Evolutionary conservation across 1,140 invertebrate genomes (phyloP), one percentile per base, ranked within the genome.

Genomic region (Micrasema longulum): DNA sequence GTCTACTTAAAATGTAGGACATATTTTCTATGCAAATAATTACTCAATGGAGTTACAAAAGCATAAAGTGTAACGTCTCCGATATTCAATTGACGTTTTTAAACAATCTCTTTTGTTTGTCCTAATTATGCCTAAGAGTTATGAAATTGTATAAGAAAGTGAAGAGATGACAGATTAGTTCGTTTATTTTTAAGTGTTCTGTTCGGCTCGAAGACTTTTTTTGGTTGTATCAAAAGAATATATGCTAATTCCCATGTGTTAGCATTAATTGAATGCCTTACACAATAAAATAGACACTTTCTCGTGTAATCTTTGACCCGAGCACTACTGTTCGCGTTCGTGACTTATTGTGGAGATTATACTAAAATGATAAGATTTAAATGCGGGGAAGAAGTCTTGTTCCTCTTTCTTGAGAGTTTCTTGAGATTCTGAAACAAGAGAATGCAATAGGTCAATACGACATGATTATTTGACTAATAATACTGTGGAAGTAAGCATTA

Each of bases 271-370:
- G 31, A 66, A 38, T 36, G 6, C 36, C 23, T 66, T 66, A 20
- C 45, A 52, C 64, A 66, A 66, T 66, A 36, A 12, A 1, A 1
- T 47, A 23, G 67, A 64, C 35, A 35, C 68, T 70, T 70, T 70
- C 68, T 38, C 43, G 12, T 31, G 31, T 50, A 47, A 50, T 55
- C 67, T 69, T 60, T 69, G 67, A 69, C 67, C 53, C 26, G 22
- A 45, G 35, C 53, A 48, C 11, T 60, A 50, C 35, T 22, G 55
- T 38, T 60, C 16, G 55, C 38, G 55, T 38, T 60, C 36, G 55
- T 60, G 55, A 60, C 55, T 60, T 60, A 60, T 60, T 60, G 55
- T 60, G 7, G 36, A 38, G 26, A 60, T 60, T 16, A 14, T 16
- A 10, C n/a, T 57, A 16, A 11, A 20, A 60, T 43, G 36, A 60